Evolutionary conservation across 53 echinoderm and acorn worm genomes (phyloP), one percentile per base, ranked within the genome.

Genomic region (Astropecten irregularis): DNA sequence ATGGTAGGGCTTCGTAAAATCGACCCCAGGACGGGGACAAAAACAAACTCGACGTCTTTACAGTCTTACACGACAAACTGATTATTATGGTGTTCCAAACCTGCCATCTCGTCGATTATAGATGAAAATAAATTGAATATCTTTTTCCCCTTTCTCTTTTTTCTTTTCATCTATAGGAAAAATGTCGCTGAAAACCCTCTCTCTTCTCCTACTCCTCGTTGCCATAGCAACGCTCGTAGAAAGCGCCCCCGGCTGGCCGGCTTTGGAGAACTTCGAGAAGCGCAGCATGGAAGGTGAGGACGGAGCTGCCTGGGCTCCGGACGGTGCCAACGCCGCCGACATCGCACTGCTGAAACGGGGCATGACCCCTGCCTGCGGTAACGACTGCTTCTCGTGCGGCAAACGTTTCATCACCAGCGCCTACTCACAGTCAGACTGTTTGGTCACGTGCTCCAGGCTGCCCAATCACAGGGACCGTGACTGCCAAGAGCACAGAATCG

Each of bases 401-500:
- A 30, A 21, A 3, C 39, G 19, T 7, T 68, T 68, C 68, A 1
- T 6, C 1, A 13, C 16, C 28, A 8, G 10, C 46, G 44, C 68
- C 26, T 68, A 68, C 14, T 68, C 68, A 15, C 68, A 68, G 68
- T 6, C 9, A n/a, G 46, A 40, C 1, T 68, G 68, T 20, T 27
- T 68, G 11, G 4, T 25, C 23, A 26, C 46, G 2, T 68, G 68
- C 44, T 2, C 4, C 9, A 11, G 0, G 1, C 7, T 25, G 13
- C 9, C 2, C 3, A 0, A 0, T 0, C 68, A 68, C 27, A 40
- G 68, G 13, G 68, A 68, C 23, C 44, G 16, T 1, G 68, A 68
- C 6, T 68, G 68, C 28, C 68, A 68, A 28, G 68, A 68, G 29
- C 68, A 68, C 28, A 38, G 68, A 26, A 8, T 42, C 1, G 68